Evolutionary conservation across 2,113 vertebrate genomes (phyloP).

Genomic region (Festucalex cinctus): DNA sequence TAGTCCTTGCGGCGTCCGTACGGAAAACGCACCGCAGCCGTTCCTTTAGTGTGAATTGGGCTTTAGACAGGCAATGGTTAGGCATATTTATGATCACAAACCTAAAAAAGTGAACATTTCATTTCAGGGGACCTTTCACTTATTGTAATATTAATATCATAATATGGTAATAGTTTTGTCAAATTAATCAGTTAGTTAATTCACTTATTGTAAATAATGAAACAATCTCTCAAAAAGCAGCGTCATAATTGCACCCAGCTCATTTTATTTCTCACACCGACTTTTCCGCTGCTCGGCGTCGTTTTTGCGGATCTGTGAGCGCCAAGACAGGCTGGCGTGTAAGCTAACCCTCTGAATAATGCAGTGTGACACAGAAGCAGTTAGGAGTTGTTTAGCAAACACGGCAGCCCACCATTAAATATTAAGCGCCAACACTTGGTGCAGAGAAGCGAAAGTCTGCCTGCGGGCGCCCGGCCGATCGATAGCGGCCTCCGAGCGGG

Average conservation of each 20-base stretch:
- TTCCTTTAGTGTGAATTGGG: no score
- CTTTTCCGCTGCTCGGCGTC: not conserved
- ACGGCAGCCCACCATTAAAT: conserved; percentile 47
- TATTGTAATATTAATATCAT: no score
- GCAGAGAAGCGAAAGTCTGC: conserved; percentile 15
- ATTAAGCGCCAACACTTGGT: conserved; percentile 40
- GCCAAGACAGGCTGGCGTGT: conserved; percentile 17
- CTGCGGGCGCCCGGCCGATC: conserved; percentile 34
- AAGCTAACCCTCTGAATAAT: conserved; percentile 43
- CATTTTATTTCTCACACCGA: not conserved
- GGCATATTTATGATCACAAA: no score
- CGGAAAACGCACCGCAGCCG: no score
- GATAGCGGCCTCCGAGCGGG: conserved; percentile 21
- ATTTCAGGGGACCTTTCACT: no score
- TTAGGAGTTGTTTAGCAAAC: conserved; percentile 56
- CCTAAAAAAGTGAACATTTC: no score
- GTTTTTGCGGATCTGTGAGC: conserved; percentile 33
- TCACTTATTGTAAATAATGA: no score
- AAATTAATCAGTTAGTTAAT: no score
- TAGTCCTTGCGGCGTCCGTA: no score
- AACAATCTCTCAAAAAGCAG: not conserved
- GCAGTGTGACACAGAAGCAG: conserved; percentile 36
- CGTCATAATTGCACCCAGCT: not conserved
- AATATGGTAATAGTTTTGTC: no score
- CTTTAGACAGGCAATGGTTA: no score